phyloP scores from a whole-genome alignment of 2,113 vertebrate species.

The Recurvirostra avosetta region DNA sequence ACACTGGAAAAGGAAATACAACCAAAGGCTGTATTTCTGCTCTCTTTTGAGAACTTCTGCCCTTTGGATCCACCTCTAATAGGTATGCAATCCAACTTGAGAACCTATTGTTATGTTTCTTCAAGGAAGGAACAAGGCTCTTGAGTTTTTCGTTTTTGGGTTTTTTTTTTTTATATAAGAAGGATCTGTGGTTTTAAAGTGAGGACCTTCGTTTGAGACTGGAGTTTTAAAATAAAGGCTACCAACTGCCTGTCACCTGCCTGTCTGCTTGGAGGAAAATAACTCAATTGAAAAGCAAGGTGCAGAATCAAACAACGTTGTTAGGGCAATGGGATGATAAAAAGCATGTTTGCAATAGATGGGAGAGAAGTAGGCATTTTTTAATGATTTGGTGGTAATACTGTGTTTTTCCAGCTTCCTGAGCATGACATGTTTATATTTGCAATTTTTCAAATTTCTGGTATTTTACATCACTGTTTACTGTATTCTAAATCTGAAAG shows the following conservation, averaged over 20 bases:
- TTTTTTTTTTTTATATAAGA: not conserved
- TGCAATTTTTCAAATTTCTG: not conserved
- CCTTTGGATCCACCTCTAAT: not conserved
- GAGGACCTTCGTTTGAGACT: not conserved
- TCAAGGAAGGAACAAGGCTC: not conserved
- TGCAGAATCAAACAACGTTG: not conserved
- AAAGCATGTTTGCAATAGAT: not conserved
- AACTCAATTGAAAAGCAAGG: not conserved
- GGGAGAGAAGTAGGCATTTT: not conserved
- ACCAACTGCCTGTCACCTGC: not conserved
- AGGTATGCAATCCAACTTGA: not conserved
- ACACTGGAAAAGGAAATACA: not conserved
- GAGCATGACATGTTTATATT: not conserved
- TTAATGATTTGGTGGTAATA: not conserved
- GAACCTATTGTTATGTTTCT: not conserved
- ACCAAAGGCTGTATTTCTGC: not conserved
- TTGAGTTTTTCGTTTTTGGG: not conserved
- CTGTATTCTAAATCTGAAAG: not conserved
- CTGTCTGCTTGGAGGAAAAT: not conserved
- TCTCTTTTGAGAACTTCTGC: not conserved
- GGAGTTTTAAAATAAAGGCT: not conserved
- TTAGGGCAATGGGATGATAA: not conserved
- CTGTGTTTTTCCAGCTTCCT: not conserved
- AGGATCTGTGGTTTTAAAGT: not conserved
- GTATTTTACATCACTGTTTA: not conserved